Evolutionary conservation across 2,888 invertebrate species (phyloP), one percentile per base, ranked within the genome.

Genomic region (Palloptera scutellata): DNA sequence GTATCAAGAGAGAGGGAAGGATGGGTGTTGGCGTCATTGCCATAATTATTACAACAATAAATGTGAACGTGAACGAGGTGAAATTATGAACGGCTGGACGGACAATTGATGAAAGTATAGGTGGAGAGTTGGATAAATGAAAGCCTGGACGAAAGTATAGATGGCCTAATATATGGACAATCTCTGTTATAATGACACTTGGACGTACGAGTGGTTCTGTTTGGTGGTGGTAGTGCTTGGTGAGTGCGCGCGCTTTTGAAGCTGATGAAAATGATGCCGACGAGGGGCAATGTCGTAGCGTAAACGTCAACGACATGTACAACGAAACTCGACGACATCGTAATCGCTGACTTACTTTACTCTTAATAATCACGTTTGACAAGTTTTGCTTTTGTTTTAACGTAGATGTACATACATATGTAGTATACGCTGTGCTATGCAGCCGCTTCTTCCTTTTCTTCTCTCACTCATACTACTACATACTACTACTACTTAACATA

Each of bases 321-420:
- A 30, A 30, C 30, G 41, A 61, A 52, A 20, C 15, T 51, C 30
- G 48, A 11, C 40, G 41, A 13, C 48, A 3, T 13, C 12, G 17
- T 19, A 15, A 45, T 4, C 15, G 20, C 12, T 41, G 61, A 43
- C 20, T 63, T 55, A 64, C 57, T 48, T 57, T 57, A 64, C 48
- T 57, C 57, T 13, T 78, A 77, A 78, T 80, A 79, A 81, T 79
- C 82, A 78, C 74, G 81, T 80, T 79, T 78, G 81, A 81, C 81
- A 69, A 73, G 82, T 81, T 77, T 73, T 60, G 67, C 61, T 63
- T 63, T 62, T 55, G n/a, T 15, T 19, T 53, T 53, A 15, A n/a
- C 4, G 8, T 53, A 5, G 17, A 15, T 19, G 53, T n/a, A n/a
- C n/a, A n/a, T n/a, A n/a, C n/a, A n/a, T n/a, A n/a, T n/a, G n/a